phyloP scores from a whole-genome alignment of 1,140 invertebrate species.

The Drosophila jambulina region DNA sequence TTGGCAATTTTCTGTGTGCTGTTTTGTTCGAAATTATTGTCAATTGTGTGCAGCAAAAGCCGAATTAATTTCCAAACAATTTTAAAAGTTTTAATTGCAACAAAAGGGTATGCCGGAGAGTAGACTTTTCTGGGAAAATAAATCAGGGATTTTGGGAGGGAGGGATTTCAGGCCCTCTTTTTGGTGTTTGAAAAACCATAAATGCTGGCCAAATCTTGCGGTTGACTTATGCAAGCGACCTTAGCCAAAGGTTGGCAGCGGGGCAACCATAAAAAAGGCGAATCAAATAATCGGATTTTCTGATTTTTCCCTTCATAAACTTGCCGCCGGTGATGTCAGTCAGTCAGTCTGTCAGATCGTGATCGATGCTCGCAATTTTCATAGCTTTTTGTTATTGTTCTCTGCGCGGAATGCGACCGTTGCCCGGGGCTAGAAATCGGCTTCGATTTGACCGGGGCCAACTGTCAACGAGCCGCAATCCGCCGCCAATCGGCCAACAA shows the following conservation, averaged over 20 bases:
- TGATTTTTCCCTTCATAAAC: conserved; percentile 70
- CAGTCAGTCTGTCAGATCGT: conserved; percentile 69
- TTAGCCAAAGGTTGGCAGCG: conserved; percentile 47
- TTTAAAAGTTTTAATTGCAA: conserved; percentile 70
- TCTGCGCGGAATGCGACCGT: conserved; percentile 67
- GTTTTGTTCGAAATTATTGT: conserved; percentile 69
- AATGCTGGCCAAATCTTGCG: conserved; percentile 9
- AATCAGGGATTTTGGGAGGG: neutral
- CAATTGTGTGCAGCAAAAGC: conserved; percentile 71
- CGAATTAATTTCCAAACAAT: conserved; percentile 67
- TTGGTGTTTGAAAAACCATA: neutral
- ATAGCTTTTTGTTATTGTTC: conserved; percentile 57
- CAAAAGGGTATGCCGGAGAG: conserved; percentile 21
- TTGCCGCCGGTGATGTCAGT: conserved; percentile 71
- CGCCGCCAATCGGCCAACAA: conserved; percentile 20
- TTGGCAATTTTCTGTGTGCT: conserved; percentile 45
- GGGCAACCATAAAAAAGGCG: conserved; percentile 50
- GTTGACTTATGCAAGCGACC: conserved; percentile 59
- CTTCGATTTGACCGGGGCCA: conserved; percentile 64
- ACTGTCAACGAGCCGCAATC: conserved; percentile 62
- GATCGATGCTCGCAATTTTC: conserved; percentile 71
- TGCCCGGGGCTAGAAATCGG: conserved; percentile 56
- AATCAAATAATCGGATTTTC: conserved; percentile 25
- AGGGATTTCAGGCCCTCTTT: neutral
- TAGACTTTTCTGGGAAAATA: conserved; percentile 1